Conservation (phyloP, 2,888 invertebrate genomes). For the Drosophila maculinotata region DNA sequence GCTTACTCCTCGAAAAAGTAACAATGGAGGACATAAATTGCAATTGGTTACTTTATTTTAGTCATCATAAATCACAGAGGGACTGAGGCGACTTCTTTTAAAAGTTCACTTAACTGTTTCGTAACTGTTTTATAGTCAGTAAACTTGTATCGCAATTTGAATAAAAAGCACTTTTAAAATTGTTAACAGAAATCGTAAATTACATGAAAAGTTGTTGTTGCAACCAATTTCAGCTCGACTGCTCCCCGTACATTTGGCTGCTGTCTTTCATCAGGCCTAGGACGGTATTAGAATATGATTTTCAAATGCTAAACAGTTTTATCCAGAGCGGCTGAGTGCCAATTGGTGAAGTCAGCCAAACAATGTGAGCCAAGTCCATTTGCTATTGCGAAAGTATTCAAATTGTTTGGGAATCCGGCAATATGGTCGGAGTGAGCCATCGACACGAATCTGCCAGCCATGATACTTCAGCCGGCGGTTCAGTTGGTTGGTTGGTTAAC, state of each 20-base stretch:
- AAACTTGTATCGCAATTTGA: slow-evolving; percentile 36
- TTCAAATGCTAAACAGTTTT: slow-evolving; percentile 4
- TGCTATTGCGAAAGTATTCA: slow-evolving; percentile 21
- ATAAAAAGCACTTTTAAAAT: slow-evolving; percentile 32
- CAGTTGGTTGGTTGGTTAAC: slow-evolving; percentile 6
- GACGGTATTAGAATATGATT: slow-evolving; percentile 13
- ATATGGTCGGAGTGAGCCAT: too few relatives aligned
- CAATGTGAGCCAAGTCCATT: slow-evolving; percentile 27
- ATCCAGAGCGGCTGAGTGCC: neutral
- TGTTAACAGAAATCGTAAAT: slow-evolving; percentile 17
- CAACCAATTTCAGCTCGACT: neutral
- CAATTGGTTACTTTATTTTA: neutral
- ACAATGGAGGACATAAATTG: too few relatives aligned
- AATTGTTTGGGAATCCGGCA: slow-evolving; percentile 36
- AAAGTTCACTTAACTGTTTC: slow-evolving; percentile 8
- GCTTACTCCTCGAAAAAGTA: neutral
- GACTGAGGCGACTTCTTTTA: too few relatives aligned
- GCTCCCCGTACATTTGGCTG: too few relatives aligned
- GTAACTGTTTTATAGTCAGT: slow-evolving; percentile 5
- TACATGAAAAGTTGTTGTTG: slow-evolving; percentile 24
- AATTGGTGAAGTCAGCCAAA: slow-evolving; percentile 4
- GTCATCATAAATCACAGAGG: neutral
- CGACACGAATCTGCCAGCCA: neutral
- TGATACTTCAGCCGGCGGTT: slow-evolving; percentile 18
- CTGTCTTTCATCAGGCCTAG: slow-evolving; percentile 18